A percentile compares a stretch with the other conserved stretches of the same genome.
These are phyloP conservation scores for Furcifer pardalis DNA, from an alignment of 2,797 vertebrate species.

Conservation along the genomic window DNA sequence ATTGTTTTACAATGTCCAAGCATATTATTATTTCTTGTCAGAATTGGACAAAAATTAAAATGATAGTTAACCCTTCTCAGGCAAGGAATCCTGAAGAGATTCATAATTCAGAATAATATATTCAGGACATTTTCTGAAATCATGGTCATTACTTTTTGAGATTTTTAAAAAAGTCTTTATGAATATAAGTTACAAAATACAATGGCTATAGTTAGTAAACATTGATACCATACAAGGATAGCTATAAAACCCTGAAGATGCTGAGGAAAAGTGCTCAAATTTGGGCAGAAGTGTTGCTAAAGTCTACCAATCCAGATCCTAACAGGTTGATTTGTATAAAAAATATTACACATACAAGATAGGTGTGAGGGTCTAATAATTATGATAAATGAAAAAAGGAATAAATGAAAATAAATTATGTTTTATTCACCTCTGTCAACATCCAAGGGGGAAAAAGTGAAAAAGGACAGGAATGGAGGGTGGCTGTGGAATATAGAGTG, in stretches of 20 bases:
- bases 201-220: not conserved
- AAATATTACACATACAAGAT: too few species aligned
- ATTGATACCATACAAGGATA: not conserved
- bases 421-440: too few species aligned
- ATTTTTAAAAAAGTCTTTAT: not conserved
- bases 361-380: too few species aligned
- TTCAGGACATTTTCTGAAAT: not conserved
- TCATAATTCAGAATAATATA: not conserved
- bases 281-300: not conserved
- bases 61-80: not conserved
- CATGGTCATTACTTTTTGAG: too few species aligned
- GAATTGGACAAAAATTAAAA: not conserved
- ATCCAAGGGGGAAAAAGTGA: too few species aligned
- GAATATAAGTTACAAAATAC: not conserved
- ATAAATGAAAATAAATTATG: too few species aligned
- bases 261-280: not conserved
- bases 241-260: not conserved
- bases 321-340: too few species aligned
- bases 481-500: too few species aligned
- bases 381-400: too few species aligned
- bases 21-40: not conserved
- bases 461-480: too few species aligned
- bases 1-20: too few species aligned
- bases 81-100: not conserved
- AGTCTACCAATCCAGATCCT: not conserved